A percentile compares a stretch with the other conserved stretches of the same genome.
phyloP scores from a whole-genome alignment of 2,888 invertebrate species.

The Stenoptilia bipunctidactyla region DNA sequence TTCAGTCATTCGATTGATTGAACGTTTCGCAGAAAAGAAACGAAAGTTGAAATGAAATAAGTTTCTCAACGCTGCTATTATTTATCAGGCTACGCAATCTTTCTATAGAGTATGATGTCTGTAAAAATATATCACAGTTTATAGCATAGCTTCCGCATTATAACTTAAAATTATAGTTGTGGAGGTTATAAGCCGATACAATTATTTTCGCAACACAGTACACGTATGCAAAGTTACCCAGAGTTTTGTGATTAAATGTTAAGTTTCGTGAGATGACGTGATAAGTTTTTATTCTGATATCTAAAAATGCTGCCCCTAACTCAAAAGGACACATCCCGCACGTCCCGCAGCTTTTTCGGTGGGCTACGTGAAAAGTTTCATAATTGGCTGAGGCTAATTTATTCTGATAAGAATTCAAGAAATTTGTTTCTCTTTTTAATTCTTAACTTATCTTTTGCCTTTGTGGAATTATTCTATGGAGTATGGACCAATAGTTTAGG shows the following conservation, averaged over 20 bases:
- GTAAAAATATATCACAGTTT: too few species aligned
- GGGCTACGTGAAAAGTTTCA: constrained; percentile 80
- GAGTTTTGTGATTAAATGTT: constrained; percentile 39
- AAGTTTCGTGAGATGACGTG: constrained; percentile 50
- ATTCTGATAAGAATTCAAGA: constrained; percentile 92
- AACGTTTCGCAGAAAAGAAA: background rate
- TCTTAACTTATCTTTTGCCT: constrained; percentile 95
- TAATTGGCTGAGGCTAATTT: constrained; percentile 87
- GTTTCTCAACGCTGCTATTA: constrained; percentile 1
- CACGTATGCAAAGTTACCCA: constrained; percentile 61
- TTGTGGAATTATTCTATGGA: constrained; percentile 95
- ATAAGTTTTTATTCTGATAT: constrained; percentile 17
- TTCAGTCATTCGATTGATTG: too few species aligned
- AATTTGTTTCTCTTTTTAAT: constrained; percentile 94
- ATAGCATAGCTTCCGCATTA: too few species aligned
- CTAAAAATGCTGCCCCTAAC: constrained; percentile 80
- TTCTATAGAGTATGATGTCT: too few species aligned
- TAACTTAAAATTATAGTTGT: constrained; percentile 1
- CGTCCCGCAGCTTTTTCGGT: constrained; percentile 68
- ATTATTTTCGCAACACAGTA: constrained; percentile 42
- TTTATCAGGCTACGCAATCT: background rate
- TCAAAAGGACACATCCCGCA: constrained; percentile 76
- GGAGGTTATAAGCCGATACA: constrained; percentile 55
- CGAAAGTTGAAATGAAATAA: background rate
- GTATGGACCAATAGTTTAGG: constrained; percentile 90